Evolutionary conservation across 2,797 vertebrate genomes (phyloP), one percentile per base, ranked within the genome.

Genomic region (Pseudochaenichthys georgianus): DNA sequence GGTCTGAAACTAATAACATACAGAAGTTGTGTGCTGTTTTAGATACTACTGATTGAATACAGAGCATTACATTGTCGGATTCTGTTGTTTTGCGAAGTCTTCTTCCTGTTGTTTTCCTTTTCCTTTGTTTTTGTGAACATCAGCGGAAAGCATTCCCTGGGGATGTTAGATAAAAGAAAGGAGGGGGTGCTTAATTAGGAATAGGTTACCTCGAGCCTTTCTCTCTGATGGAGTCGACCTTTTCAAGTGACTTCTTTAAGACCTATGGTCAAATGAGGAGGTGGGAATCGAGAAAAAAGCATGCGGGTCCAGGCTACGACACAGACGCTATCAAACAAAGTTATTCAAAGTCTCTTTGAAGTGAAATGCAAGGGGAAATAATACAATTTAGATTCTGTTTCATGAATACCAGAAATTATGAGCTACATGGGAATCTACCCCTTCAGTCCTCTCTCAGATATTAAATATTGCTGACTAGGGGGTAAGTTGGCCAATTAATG

Each of bases 381-480:
- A 92, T 70, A 83, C 69, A 70, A 85, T 86, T 90, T 82, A 83
- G 70, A 87, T 83, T 87, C 76, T 72, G 70, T 88, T 89, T 88
- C 65, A 88, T 88, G 88, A 92, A 90, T 79, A 84, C 23, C 74
- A 83, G 70, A 89, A 88, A 89, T 72, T 28, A 31, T 57, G 70
- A 89, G 82, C 78, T 87, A 73, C 72, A 88, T 79, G 77, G 61
- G 69, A 86, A 79, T 72, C 51, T 64, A 64, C 61, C 43, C 58
- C 74, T 79, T 75, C 74, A 74, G 88, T 80, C 80, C 78, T 80
- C 77, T 41, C 81, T 66, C 71, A 69, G 78, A 91, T 93, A 93
- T 93, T 87, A 92, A 90, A 94, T 92, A 93, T 85, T 90, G 93
- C 93, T 94, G 93, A 94, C 93, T 92, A 62, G 87, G 78, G 92